phyloP scores from a whole-genome alignment of 1,140 invertebrate species.

The Lepidostoma basale region DNA sequence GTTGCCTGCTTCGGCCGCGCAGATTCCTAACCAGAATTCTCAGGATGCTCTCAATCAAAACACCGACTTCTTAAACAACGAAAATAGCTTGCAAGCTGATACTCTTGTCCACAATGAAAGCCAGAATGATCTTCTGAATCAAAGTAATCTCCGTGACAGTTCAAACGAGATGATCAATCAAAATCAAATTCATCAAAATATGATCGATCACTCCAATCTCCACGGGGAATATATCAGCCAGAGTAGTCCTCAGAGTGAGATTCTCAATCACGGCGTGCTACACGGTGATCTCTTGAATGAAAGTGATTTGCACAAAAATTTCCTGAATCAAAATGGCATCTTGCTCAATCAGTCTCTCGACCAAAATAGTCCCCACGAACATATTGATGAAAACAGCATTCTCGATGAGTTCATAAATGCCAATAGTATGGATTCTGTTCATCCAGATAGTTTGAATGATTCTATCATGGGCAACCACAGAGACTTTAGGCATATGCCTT shows the following conservation, averaged over 20 bases:
- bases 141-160: slow-evolving; percentile 27
- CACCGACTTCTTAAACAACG: slow-evolving; percentile 43
- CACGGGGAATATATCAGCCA: slow-evolving; percentile 36
- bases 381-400: slow-evolving; percentile 41
- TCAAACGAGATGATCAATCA: slow-evolving; percentile 37
- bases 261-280: slow-evolving; percentile 35
- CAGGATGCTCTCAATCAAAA: slow-evolving; percentile 46
- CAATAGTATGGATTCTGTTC: slow-evolving; percentile 55
- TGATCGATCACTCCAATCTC: slow-evolving; percentile 31
- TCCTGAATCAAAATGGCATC: slow-evolving; percentile 40
- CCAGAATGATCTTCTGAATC: slow-evolving; percentile 48
- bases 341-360: slow-evolving; percentile 35
- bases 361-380: slow-evolving; percentile 13
- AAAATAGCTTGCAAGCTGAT: slow-evolving; percentile 50
- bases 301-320: slow-evolving; percentile 35
- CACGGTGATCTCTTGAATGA: slow-evolving; percentile 31
- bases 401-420: slow-evolving; percentile 52
- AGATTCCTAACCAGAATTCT: slow-evolving; percentile 39
- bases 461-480: slow-evolving; percentile 37
- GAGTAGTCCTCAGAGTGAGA: slow-evolving; percentile 33
- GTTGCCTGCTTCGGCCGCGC: slow-evolving; percentile 82
- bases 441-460: slow-evolving; percentile 45
- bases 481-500: slow-evolving; percentile 32
- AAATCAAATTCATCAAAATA: slow-evolving; percentile 30
- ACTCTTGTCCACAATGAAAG: slow-evolving; percentile 48